Base-by-base conservation (phyloP, 2,113 vertebrate genomes). In the Uropsilus gracilis region DNA sequence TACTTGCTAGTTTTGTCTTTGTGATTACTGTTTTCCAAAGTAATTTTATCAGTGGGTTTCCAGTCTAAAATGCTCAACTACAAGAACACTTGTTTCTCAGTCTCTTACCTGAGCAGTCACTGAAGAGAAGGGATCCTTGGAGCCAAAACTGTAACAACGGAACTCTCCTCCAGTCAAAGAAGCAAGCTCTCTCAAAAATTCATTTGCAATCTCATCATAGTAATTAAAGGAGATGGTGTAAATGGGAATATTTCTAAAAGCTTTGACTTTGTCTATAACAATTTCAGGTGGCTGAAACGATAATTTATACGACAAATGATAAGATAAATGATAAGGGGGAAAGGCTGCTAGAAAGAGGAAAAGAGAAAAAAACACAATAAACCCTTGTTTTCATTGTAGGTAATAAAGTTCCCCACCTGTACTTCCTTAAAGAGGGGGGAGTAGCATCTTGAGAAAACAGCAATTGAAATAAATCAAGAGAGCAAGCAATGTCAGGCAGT, bases 151-250 rank as follows among this genome's bases (percentile, higher is more conserved):
- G 53, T 98, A 98, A 88, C 97, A 97, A 80, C 97, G 98, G 96
- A 98, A 99, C 0, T 97, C 92, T 72, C 98, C 99, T 48, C 97
- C 97, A 30, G 99, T 98, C 97, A 97, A 82, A 87, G 94, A 96
- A 89, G 98, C 98, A 6, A 99, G 97, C 11, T 98, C 94, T 95
- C 97, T 95, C 88, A 99, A 96, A 95, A 99, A 99, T 78, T 46
- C 93, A 87, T 98, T 98, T 11, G 98, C 98, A 96, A 97, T 96
- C 22, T 28, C 94, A 84, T 99, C 98, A 48, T 98, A 96, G 93
- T 98, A 99, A 97, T 98, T 98, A 95, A 99, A 99, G 85, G 98
- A 98, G 57, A 99, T 96, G 42, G 98, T 98, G 59, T 98, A 98
- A 76, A 99, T 87, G 28, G 99, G 99, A 91, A 99, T 96, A 73